Conservation (phyloP, 2,888 invertebrate species). For the Athalia cordata region DNA sequence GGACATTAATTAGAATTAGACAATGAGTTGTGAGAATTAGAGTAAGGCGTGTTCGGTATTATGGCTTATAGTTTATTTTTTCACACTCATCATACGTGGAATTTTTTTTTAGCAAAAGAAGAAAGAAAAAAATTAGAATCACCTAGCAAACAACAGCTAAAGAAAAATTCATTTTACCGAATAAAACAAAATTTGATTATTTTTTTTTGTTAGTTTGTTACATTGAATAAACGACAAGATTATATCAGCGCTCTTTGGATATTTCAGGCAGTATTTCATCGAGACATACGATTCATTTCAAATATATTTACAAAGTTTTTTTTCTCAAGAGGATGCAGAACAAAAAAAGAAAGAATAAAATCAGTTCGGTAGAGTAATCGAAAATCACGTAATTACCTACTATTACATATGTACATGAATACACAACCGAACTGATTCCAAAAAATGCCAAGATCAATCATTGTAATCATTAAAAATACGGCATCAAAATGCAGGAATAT, state of each 20-base stretch:
- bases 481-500: neutral
- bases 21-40: neutral
- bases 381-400: neutral
- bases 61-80: slow-evolving; percentile 31
- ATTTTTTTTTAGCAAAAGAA: slow-evolving; percentile 23
- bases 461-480: neutral
- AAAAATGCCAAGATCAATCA: neutral
- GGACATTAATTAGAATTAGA: slow-evolving; percentile 20
- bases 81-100: slow-evolving; percentile 41
- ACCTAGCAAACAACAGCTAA: slow-evolving; percentile 22
- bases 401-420: slow-evolving; percentile 6
- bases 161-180: slow-evolving; percentile 24
- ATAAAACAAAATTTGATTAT: neutral
- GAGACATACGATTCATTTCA: neutral
- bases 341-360: neutral
- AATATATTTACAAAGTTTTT: slow-evolving; percentile 10
- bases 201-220: neutral
- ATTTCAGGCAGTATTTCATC: slow-evolving; percentile 6
- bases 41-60: neutral
- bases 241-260: slow-evolving; percentile 25
- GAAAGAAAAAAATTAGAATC: slow-evolving; percentile 15
- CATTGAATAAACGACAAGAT: slow-evolving; percentile 18
- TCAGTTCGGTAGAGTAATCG: neutral
- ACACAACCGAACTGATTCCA: neutral
- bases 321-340: neutral